Evolutionary conservation across 2,797 vertebrate species (phyloP), one percentile per base, ranked within the genome.

Genomic region (Eulemur rubriventer): DNA sequence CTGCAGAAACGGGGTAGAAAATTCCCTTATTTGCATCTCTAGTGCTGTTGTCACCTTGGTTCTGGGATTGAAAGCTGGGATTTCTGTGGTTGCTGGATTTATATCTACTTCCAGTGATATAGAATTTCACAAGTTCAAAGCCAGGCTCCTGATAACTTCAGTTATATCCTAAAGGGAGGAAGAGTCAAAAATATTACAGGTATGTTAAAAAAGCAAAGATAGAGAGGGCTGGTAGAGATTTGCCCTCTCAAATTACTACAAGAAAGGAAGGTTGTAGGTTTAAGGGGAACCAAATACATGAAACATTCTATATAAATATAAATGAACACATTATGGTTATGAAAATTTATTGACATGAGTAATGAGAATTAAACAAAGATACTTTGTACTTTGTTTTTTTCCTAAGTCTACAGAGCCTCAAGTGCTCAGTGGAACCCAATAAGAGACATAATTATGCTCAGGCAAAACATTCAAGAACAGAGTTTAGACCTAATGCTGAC

Each of bases 61-160:
- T 89, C 18, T 92, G 91, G 9, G 89, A 50, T 92, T 57, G 57
- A 91, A 87, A 91, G 22, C 43, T 95, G 63, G 18, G 18, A 52
- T 85, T 93, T 70, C 55, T 75, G 11, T 94, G 84, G 4, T 78
- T 95, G 43, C 33, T 73, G 33, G 41, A 18, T 95, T 96, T 87
- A 30, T 55, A 75, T 82, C 10, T 91, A 72, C 46, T 83, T 86
- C 35, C 55, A 72, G 22, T 84, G 80, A 79, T 81, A 38, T 6
- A 85, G 75, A 95, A 80, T 94, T 96, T 93, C 79, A 89, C 48
- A 76, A 89, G 70, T 65, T 79, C 70, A 91, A 70, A 87, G 63
- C 35, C 16, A 93, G 79, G 28, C 33, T 91, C 22, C 83, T 75
- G 20, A 57, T 88, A 94, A 88, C 65, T 52, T 89, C 50, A 46